phyloP scores from a whole-genome alignment of 2,113 vertebrate species.

The Dendropsophus ebraccatus region DNA sequence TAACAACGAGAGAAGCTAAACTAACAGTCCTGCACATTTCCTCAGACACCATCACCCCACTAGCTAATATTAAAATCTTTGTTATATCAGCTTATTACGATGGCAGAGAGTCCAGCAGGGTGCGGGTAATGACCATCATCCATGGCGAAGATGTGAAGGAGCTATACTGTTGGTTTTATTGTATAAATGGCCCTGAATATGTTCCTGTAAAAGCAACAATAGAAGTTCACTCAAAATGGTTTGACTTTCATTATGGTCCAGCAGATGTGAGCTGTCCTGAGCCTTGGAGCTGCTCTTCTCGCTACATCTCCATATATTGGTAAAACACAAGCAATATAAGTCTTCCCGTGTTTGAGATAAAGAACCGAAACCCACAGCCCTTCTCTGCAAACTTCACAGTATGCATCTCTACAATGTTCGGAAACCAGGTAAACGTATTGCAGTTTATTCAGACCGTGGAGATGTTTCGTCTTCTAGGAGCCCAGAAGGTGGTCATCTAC shows the following conservation, averaged over 20 bases:
- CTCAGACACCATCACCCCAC: background rate
- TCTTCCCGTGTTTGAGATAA: background rate
- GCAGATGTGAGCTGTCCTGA: background rate
- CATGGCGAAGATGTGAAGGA: background rate
- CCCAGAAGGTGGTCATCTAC: slow-evolving; percentile 8
- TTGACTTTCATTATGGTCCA: background rate
- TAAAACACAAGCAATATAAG: background rate
- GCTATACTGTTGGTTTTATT: background rate
- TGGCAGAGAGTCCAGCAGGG: background rate
- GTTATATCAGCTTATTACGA: background rate
- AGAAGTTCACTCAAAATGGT: background rate
- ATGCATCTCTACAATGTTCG: background rate
- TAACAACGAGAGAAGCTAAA: background rate
- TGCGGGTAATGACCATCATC: background rate
- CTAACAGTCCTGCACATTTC: background rate
- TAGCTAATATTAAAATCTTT: background rate
- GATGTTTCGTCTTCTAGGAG: slow-evolving; percentile 7
- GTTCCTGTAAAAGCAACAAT: background rate
- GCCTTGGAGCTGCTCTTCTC: background rate
- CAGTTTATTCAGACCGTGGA: background rate
- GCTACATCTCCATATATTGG: background rate
- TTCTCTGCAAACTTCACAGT: slow-evolving; percentile 4
- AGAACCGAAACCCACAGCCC: background rate
- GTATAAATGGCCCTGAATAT: background rate
- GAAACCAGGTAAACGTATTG: background rate